Conservation (phyloP, 2,113 vertebrate genomes). For the Steatornis caripensis region DNA sequence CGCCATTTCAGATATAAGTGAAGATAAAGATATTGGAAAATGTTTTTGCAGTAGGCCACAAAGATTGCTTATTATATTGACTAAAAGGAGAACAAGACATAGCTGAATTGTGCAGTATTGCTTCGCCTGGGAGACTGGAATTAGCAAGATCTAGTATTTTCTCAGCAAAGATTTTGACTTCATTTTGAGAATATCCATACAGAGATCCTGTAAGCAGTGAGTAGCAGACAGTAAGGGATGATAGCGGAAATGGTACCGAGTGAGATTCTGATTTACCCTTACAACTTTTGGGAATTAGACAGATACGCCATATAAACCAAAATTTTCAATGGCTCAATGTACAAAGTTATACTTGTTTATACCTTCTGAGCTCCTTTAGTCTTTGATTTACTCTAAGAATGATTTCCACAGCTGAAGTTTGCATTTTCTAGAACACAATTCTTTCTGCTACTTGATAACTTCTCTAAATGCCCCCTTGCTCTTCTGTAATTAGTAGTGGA, state of each 20-base stretch:
- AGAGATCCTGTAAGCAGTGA: neutral
- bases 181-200: neutral
- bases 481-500: neutral
- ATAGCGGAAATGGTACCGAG: accelerated
- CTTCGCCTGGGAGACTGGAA: neutral
- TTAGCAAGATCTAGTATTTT: neutral
- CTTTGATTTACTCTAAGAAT: neutral
- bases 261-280: neutral
- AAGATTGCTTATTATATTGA: neutral
- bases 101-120: neutral
- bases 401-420: neutral
- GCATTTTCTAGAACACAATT: neutral
- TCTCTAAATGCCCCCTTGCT: neutral
- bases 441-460: neutral
- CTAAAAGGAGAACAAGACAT: neutral
- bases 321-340: neutral
- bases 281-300: neutral
- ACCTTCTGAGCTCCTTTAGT: neutral
- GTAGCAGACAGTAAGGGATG: neutral
- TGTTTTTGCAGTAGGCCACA: neutral
- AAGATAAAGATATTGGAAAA: neutral
- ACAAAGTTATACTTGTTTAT: neutral
- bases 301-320: neutral
- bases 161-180: neutral
- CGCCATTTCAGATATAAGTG: neutral